Evolutionary conservation across 2,888 invertebrate genomes (phyloP), one percentile per base, ranked within the genome.

Genomic region (Lathronympha strigana): DNA sequence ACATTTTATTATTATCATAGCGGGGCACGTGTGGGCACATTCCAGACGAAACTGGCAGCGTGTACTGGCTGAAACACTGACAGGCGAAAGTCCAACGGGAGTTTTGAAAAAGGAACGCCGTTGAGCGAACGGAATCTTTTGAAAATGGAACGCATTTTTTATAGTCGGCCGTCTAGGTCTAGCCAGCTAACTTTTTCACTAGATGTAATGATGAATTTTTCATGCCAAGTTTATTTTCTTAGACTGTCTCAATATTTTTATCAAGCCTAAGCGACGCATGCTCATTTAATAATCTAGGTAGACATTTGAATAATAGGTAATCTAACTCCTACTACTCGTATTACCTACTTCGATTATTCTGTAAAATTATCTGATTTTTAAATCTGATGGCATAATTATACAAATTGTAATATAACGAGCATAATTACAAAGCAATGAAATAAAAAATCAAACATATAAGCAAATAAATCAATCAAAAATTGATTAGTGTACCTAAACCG

Each of bases 1-100:
- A 88, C 89, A 90, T 91, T 89, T 90, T 90, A 90, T 91, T 91
- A 90, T 92, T 90, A 90, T 92, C 89, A 79, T 78, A 89, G 88
- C 84, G 86, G 80, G 78, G 84, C 83, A 88, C 91, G 90, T 90
- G 90, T 90, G 91, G 86, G 86, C 80, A 87, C 90, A 90, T 90
- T 88, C 90, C 87, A 72, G 72, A 68, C 62, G 63, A 64, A 64
- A 70, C 71, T 71, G 70, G 69, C 72, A 69, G 69, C 70, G 63
- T 66, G 66, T 68, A 66, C 54, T 51, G 51, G 60, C 68, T 67
- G 58, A 64, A 64, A 67, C 64, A 43, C 58, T 57, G 51, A 66
- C 66, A 53, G 60, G 25, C 61, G 61, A 49, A 50, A 58, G 54
- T 66, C 61, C 66, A 58, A 63, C 50, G 58, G 36, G 47, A 19